A percentile compares a stretch with the other conserved stretches of the same genome.
phyloP scores from a whole-genome alignment of 2,888 invertebrate species.

The Diarsia dahlii region DNA sequence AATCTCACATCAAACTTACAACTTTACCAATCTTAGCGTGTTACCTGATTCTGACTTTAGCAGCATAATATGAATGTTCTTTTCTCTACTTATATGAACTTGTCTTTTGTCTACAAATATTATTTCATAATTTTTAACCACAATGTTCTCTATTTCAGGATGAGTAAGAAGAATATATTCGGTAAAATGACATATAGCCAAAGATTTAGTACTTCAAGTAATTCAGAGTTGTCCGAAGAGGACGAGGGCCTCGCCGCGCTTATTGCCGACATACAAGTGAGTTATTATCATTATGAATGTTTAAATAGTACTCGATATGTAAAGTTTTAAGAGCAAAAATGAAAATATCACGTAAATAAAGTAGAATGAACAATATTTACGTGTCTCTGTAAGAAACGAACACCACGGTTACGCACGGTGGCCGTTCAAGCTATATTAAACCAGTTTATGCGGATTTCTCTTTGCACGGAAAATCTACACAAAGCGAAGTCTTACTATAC shows the following conservation, averaged over 20 bases:
- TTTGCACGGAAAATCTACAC: too few relatives aligned
- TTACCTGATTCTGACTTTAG: not conserved
- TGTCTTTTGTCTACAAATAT: not conserved
- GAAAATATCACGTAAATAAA: too few relatives aligned
- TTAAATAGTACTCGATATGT: not conserved
- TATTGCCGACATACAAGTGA: constrained; percentile 96
- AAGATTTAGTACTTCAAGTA: constrained; percentile 88
- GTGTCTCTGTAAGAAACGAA: too few relatives aligned
- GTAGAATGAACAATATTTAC: too few relatives aligned
- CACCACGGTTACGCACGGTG: too few relatives aligned
- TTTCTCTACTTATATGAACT: not conserved
- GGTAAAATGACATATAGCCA: constrained; percentile 90
- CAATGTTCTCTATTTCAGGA: constrained; percentile 80
- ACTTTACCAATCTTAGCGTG: not conserved
- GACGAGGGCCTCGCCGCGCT: constrained; percentile 97
- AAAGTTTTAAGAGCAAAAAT: too few relatives aligned
- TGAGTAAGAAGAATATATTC: constrained; percentile 92
- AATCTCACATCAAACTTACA: not conserved
- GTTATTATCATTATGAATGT: constrained; percentile 1
- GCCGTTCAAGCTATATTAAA: too few relatives aligned
- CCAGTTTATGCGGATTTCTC: too few relatives aligned
- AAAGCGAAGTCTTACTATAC: too few relatives aligned
- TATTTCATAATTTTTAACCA: not conserved
- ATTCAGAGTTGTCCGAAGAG: constrained; percentile 93
- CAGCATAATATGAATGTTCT: not conserved